A percentile compares a stretch with the other conserved stretches of the same genome.
Evolutionary conservation across 2,888 invertebrate genomes (phyloP).

Genomic region (Gastracanthus pulcherrimus): DNA sequence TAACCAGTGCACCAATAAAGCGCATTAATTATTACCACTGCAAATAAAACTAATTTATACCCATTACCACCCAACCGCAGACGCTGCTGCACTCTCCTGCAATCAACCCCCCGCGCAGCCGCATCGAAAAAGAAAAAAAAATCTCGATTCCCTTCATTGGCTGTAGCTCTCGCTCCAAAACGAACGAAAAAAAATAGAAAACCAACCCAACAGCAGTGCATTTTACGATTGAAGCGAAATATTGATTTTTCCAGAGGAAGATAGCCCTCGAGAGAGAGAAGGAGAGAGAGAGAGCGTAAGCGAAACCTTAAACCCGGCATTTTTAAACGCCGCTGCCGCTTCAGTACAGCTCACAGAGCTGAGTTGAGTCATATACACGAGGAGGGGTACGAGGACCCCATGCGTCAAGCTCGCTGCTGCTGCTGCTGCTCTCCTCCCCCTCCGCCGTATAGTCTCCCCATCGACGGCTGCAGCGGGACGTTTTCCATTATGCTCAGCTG

Average conservation of each 20-base stretch:
- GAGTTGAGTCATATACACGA: constrained; percentile 19
- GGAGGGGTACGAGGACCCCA: constrained; percentile 14
- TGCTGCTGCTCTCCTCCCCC: neutral
- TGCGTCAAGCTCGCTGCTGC: constrained; percentile 34
- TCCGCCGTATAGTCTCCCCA: neutral
- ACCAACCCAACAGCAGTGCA: constrained; percentile 16
- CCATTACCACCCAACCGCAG: no score
- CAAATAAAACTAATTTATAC: no score
- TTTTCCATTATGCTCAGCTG: constrained; percentile 51
- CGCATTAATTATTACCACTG: no score
- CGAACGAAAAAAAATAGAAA: neutral
- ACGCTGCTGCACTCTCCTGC: no score
- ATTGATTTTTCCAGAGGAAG: constrained; percentile 44
- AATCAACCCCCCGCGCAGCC: no score
- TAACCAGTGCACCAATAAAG: no score
- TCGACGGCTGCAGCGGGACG: neutral
- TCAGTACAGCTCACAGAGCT: no score
- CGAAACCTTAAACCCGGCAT: constrained; percentile 37
- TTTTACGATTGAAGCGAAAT: constrained; percentile 34
- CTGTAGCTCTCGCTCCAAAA: no score
- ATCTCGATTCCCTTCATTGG: no score
- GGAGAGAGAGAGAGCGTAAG: constrained; percentile 15
- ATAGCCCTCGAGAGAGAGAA: neutral
- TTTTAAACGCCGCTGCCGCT: constrained; percentile 40
- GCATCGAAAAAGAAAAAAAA: no score